phyloP scores from a whole-genome alignment of 2,113 vertebrate genomes.

The Sylvilagus bachmani region DNA sequence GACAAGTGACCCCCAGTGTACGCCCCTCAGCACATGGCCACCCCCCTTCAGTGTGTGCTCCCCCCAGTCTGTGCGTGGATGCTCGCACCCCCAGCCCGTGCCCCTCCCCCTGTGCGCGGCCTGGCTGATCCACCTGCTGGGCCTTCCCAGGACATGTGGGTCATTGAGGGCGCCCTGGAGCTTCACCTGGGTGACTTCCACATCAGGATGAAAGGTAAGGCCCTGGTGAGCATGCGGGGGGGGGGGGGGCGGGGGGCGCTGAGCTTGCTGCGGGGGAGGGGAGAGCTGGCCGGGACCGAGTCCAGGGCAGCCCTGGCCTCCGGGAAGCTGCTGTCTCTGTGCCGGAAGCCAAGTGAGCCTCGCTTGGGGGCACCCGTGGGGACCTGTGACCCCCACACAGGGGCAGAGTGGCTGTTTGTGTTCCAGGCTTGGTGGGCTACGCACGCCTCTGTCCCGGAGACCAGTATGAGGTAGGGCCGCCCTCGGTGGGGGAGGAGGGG shows the following conservation, averaged over 20 bases:
- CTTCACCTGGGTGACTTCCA: slow-evolving; percentile 96
- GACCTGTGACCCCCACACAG: neutral
- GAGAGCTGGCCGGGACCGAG: neutral
- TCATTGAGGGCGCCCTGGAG: slow-evolving; percentile 95
- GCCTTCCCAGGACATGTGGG: slow-evolving; percentile 94
- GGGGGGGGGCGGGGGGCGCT: neutral
- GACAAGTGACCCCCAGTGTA: too few species aligned
- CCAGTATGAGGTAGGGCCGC: slow-evolving; percentile 94
- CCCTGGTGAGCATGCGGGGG: rapidly evolving
- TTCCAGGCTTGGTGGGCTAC: slow-evolving; percentile 95
- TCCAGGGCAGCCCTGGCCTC: neutral
- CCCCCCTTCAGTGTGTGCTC: too few species aligned
- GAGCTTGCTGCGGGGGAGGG: neutral
- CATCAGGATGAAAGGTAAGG: slow-evolving; percentile 97
- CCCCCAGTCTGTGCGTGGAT: too few species aligned
- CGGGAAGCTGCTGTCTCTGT: neutral
- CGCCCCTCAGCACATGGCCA: too few species aligned
- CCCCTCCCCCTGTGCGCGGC: too few species aligned
- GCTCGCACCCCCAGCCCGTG: too few species aligned
- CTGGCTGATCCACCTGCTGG: neutral
- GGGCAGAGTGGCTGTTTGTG: slow-evolving; percentile 55
- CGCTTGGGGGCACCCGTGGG: too few species aligned
- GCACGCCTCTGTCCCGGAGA: slow-evolving; percentile 98
- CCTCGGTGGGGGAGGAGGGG: too few species aligned
- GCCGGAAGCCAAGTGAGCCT: too few species aligned